Base-by-base conservation (phyloP, 2,888 invertebrate species). In the Kuschelorhynchus macadamiae region DNA sequence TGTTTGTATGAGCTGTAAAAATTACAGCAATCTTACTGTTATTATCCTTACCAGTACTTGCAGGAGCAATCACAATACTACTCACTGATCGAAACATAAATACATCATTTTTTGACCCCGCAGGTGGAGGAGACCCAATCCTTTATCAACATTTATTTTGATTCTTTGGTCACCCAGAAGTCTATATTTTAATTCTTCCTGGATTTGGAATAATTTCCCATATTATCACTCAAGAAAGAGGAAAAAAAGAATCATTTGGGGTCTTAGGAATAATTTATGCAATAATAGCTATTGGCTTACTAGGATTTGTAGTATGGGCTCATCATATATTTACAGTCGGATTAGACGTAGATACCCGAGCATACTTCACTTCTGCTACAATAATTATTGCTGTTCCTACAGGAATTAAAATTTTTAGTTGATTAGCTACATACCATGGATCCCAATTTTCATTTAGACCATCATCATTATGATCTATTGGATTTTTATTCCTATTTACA, bases 141-240 rank as follows among this genome's bases (percentile, higher is more conserved):
- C 75, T 93, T 75, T 93, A 91, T 59, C 92, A 93, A 88, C 92
- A 94, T 82, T 85, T 93, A 87, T 93, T 94, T 85, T 94, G 93
- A 89, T 94, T 94, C 85, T 94, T 94, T 88, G 93, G 93, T 0
- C 93, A 94, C 61, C 93, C 93, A 8, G 93, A 94, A 89, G 92
- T 94, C 70, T 94, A 94, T 85, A 92, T 94, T 91, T 84, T 93
- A 86, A 93, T 93, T 89, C 79, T 93, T 76, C 92, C 92, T 0
- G 92, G 90, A 83, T 93, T 94, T 87, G 92, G 93, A 0, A 88
- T 93, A 86, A 90, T 93, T 82, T 92, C 91, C 0, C 92, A 93
- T 81, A 90, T 92, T 85, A 89, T 93, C 83, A 87, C 86, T 0
- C 89, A 89, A 87, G 89, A 91, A 88, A 89, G 89, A 80, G 89